Base-by-base conservation (phyloP, 1,140 invertebrate genomes). In the Bathynomus jamesi region DNA sequence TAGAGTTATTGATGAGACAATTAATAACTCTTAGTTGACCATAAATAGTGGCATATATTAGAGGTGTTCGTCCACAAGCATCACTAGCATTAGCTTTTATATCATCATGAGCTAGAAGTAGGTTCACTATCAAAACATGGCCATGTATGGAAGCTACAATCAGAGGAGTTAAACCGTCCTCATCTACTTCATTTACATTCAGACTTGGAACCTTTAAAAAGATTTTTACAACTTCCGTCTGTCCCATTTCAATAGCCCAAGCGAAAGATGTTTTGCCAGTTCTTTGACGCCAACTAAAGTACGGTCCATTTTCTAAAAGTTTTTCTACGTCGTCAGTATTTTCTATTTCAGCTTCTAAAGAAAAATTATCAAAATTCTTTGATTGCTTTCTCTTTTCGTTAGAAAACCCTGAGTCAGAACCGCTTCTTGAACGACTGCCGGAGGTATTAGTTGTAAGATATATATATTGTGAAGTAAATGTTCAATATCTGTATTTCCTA, bases 1-100 rank as follows among this genome's bases (percentile, higher is more conserved):
- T 70, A 0, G 70, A 64, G 25, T 70, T 72, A 4, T 61, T 72
- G 1, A 77, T 27, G n/a, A 77, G 72, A 13, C 28, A 21, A 24
- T 4, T 27, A 27, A 77, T 21, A 13, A 71, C 65, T 17, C 70
- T 61, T 53, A 89, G 82, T 46, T 92, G 87, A 28, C 93, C 93
- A 83, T 96, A 93, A 74, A 92, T 93, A n/a, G 92, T 92, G 67
- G 94, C 93, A 31, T 96, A 83, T 94, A 97, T 96, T 75, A 96
- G 81, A 4, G 94, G 93, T 68, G 94, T 96, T 84, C 96, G 94
- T 27, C 92, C 92, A 82, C 93, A 90, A 87, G 91, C 77, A 53
- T 77, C 72, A 3, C 30, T 31, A 21, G 32, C 30, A 30, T 72
- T 77, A 8, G 64, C 25, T 5, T 63, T 28, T n/a, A 74, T 69